Base-by-base conservation (phyloP, 2,888 invertebrate species). In the Melikaiella ostensackeni region DNA sequence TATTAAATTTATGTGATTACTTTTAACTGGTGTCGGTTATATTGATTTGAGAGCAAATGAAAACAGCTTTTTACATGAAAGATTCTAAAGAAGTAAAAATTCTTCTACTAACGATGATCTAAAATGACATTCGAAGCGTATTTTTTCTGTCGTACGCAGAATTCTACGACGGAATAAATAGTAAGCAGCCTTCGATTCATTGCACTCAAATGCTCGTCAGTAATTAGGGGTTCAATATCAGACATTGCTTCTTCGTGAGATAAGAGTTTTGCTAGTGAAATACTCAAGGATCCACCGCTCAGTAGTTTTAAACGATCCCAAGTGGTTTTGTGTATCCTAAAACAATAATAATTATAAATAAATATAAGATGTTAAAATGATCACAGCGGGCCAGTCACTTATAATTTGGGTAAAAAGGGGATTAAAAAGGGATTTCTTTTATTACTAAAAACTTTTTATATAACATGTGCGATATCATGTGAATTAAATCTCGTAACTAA, bases 101-200 rank as follows among this genome's bases (percentile, higher is more conserved):
- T 19, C 4, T 21, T 66, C 24, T 30, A 50, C 63, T 76, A 78
- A 76, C 76, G 64, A 76, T 76, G 78, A 75, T 79, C 74, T 30
- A 90, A 66, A 77, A 90, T 89, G 13, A 90, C 90, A 77, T 88
- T 88, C 33, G 89, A 88, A 81, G 85, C 81, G 61, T 88, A 84
- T 85, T 91, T 90, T 82, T 91, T 92, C 81, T 89, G 88, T 79
- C 92, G 91, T 79, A 95, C 93, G 90, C 97, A 97, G 89, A 95
- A 94, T 90, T 96, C 95, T 70, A 97, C 94, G 75, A 96, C 94
- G 16, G 96, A 95, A 90, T 95, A 96, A 62, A 97, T 92, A 83
- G 95, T 94, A 75, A 95, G 91, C 57, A 98, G 90, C 88, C 97
- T 92, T 82, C 97, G 92, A 89, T 98, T 96, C 62, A 98, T 92